These are phyloP conservation scores for Penaeus vannamei DNA, from an alignment of 1,140 invertebrate genomes.

Conservation along the genomic window DNA sequence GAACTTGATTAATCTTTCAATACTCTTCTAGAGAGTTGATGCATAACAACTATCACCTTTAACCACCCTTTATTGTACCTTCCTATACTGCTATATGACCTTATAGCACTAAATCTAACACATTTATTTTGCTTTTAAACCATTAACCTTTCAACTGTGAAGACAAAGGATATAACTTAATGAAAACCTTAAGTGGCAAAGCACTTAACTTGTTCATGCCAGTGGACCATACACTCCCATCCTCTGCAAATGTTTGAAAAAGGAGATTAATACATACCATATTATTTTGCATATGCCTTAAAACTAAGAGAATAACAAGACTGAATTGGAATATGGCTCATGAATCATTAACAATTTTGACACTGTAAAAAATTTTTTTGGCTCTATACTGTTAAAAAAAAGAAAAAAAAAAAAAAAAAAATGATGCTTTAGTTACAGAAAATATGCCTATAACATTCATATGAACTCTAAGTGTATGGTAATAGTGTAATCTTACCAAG, in stretches of 20 bases:
- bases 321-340: not conserved
- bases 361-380: too few relatives aligned
- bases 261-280: not conserved
- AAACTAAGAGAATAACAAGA: not conserved
- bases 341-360: not conserved
- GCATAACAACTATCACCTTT: too few relatives aligned
- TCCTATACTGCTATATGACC: too few relatives aligned
- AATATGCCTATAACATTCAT: not conserved
- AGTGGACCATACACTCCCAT: slow-evolving; percentile 53
- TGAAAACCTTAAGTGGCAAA: too few relatives aligned
- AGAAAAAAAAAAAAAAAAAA: too few relatives aligned
- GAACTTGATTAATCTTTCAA: too few relatives aligned
- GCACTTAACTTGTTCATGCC: slow-evolving; percentile 50
- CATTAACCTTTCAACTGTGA: too few relatives aligned
- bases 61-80: too few relatives aligned
- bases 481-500: slow-evolving; percentile 21
- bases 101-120: too few relatives aligned
- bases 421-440: not conserved
- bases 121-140: too few relatives aligned
- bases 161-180: too few relatives aligned
- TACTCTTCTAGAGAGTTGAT: too few relatives aligned
- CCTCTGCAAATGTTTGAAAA: slow-evolving; percentile 33
- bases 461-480: not conserved
- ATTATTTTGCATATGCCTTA: not conserved
- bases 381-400: not conserved